A percentile compares a stretch with the other conserved stretches of the same genome.
phyloP scores from a whole-genome alignment of 2,113 vertebrate species.

The Gymnobelideus leadbeateri region DNA sequence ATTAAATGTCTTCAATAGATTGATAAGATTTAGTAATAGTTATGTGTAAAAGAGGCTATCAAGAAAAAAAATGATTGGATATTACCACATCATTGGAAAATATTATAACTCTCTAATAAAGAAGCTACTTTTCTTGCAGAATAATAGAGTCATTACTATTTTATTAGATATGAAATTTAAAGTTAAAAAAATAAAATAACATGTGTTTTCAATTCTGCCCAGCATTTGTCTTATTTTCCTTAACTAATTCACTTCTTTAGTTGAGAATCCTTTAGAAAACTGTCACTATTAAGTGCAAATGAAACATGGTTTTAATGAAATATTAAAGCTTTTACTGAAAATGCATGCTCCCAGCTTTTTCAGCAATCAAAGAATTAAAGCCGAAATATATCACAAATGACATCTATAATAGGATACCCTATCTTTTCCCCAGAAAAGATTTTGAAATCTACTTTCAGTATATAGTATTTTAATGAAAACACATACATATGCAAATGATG shows the following conservation, averaged over 20 bases:
- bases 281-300: neutral
- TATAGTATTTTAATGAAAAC: neutral
- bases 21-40: conserved; percentile 16
- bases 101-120: conserved; percentile 7
- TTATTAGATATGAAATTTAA: conserved; percentile 18
- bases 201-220: neutral
- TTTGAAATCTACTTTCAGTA: conserved; percentile 26
- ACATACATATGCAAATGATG: neutral
- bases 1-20: neutral
- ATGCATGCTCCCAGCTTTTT: neutral
- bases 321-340: neutral
- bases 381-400: conserved; percentile 2
- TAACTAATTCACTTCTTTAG: conserved; percentile 9
- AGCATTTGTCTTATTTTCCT: neutral
- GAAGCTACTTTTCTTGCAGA: neutral
- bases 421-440: neutral
- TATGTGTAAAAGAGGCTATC: neutral
- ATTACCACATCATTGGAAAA: neutral
- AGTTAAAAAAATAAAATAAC: neutral
- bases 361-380: neutral
- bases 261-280: neutral
- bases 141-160: neutral
- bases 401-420: neutral
- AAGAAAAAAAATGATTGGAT: neutral
- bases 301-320: conserved; percentile 17